Percentiles rank a stretch among this genome's conserved stretches.
These are phyloP conservation scores for Merluccius polli DNA, from an alignment of 2,797 vertebrate genomes.

Conservation along the genomic window DNA sequence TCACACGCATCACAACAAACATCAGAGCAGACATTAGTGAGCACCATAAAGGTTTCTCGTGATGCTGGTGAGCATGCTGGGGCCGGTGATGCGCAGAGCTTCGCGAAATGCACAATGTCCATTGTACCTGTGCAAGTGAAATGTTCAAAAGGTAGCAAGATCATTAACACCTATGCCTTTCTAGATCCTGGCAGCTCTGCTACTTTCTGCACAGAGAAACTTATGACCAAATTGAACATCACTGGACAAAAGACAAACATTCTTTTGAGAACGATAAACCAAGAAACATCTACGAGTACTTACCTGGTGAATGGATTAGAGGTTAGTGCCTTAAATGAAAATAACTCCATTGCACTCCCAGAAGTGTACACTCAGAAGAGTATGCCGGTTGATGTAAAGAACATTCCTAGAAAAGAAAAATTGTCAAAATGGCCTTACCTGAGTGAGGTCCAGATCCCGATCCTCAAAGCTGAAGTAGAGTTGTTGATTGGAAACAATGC, in stretches of 20 bases:
- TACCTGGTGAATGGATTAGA: not conserved
- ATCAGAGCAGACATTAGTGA: not conserved
- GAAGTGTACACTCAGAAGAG: constrained; percentile 14
- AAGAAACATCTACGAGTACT: not conserved
- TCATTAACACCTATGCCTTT: not conserved
- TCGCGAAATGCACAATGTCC: no score
- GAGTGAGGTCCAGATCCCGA: not conserved
- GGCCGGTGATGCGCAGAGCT: no score
- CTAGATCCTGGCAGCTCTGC: not conserved
- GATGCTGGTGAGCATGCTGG: no score
- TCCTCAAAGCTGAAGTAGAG: not conserved
- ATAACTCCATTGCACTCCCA: constrained; percentile 1
- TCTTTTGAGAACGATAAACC: not conserved
- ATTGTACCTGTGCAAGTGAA: not conserved
- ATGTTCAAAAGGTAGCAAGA: not conserved
- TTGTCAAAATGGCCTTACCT: constrained; percentile 2
- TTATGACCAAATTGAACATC: not conserved
- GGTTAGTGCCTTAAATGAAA: not conserved
- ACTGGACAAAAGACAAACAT: not conserved
- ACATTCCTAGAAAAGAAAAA: not conserved
- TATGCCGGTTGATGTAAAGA: not conserved
- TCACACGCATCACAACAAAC: no score
- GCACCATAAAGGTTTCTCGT: no score
- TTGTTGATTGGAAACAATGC: constrained; percentile 6
- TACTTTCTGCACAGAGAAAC: not conserved